These are phyloP conservation scores for Pristionchus pacificus DNA, from an alignment of 1,140 invertebrate species.

Conservation along the genomic window DNA sequence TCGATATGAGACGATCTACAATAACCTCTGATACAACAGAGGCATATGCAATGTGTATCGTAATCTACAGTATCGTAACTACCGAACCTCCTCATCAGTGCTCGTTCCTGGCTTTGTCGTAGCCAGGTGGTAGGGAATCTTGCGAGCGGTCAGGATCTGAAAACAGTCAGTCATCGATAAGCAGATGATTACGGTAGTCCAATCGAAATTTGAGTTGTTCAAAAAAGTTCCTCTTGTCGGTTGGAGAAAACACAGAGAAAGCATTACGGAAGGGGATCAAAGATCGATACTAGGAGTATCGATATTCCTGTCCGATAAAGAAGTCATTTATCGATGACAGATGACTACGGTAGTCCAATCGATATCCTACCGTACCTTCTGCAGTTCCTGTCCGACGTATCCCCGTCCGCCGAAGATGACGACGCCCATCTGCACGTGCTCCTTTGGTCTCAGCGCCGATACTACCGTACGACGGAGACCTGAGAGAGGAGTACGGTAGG, in stretches of 20 bases:
- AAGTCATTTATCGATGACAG: neutral
- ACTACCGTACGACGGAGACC: slow-evolving; percentile 45
- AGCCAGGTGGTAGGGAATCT: slow-evolving; percentile 33
- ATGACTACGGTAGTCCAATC: neutral
- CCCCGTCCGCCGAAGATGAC: slow-evolving; percentile 55
- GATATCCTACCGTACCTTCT: slow-evolving; percentile 28
- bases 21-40: too few species aligned
- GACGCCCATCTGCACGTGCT: slow-evolving; percentile 45
- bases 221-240: too few species aligned
- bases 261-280: too few species aligned
- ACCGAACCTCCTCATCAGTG: slow-evolving; percentile 42
- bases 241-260: too few species aligned
- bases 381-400: slow-evolving; percentile 52
- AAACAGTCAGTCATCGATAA: too few species aligned
- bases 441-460: slow-evolving; percentile 39
- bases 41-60: slow-evolving; percentile 11
- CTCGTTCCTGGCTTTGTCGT: slow-evolving; percentile 38
- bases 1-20: too few species aligned
- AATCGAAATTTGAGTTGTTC: too few species aligned
- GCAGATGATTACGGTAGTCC: too few species aligned
- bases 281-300: too few species aligned
- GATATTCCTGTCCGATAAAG: too few species aligned
- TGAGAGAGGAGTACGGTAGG: too few species aligned
- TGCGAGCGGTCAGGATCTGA: slow-evolving; percentile 2
- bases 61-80: neutral